Evolutionary conservation across 2,888 invertebrate genomes (phyloP).

Genomic region (Ochropleura leucogaster): DNA sequence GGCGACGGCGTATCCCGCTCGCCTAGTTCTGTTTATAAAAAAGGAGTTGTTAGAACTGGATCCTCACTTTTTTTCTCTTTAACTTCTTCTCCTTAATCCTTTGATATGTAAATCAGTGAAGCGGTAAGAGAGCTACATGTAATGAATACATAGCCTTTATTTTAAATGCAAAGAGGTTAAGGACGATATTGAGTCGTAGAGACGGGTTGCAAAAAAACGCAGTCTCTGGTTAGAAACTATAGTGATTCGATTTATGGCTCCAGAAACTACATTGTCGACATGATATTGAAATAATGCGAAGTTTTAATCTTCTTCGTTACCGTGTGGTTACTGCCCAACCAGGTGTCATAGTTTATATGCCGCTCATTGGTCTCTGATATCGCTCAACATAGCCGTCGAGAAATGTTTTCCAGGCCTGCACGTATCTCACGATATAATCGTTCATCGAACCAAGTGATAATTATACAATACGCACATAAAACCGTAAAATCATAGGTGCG

Average conservation of each 20-base stretch:
- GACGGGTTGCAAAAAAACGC: background rate
- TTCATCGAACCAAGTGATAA: too few species aligned
- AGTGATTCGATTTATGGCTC: background rate
- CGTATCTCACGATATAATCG: too few species aligned
- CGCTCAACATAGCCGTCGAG: too few species aligned
- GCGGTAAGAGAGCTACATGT: too few species aligned
- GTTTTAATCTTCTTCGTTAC: background rate
- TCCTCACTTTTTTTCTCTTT: background rate
- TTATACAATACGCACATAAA: too few species aligned
- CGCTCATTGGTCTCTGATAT: too few species aligned
- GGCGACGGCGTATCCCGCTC: conserved; percentile 89
- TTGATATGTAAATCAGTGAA: background rate
- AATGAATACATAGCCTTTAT: background rate
- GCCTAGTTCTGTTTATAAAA: conserved; percentile 80
- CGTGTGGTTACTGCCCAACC: too few species aligned
- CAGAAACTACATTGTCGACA: background rate
- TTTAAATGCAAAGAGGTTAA: background rate
- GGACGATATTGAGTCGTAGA: background rate
- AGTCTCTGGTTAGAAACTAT: background rate
- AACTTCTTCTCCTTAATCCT: background rate
- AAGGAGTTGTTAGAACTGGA: background rate
- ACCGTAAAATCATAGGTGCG: too few species aligned
- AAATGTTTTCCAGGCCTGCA: too few species aligned
- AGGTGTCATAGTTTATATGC: too few species aligned
- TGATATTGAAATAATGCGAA: background rate